Percentiles rank a stretch among this genome's conserved stretches.
Evolutionary conservation across 2,888 invertebrate genomes (phyloP).

Genomic region (Phalera bucephala): DNA sequence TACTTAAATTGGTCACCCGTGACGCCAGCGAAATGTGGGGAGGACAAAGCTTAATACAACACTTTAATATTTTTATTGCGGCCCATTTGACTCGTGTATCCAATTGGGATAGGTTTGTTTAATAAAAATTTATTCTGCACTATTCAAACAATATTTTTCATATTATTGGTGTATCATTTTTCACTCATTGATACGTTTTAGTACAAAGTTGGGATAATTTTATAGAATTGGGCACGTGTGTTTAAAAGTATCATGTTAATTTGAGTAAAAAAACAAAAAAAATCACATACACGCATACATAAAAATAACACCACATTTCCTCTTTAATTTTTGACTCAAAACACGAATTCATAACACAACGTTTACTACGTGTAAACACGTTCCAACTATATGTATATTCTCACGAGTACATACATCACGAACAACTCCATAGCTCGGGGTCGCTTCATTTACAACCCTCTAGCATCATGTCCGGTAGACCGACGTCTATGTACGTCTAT

Average conservation of each 20-base stretch:
- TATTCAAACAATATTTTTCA: conserved; percentile 21
- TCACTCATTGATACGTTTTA: too few species aligned
- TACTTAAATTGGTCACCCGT: conserved; percentile 79
- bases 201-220: too few species aligned
- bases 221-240: too few species aligned
- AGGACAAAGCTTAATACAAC: conserved; percentile 48
- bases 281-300: too few species aligned
- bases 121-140: conserved; percentile 27
- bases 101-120: conserved; percentile 25
- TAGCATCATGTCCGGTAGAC: conserved; percentile 37
- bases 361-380: neutral
- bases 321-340: neutral
- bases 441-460: conserved; percentile 46
- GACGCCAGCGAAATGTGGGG: conserved; percentile 64
- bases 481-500: conserved; percentile 14
- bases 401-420: conserved; percentile 9
- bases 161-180: conserved; percentile 5
- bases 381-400: conserved; percentile 4
- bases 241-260: too few species aligned
- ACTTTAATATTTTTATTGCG: conserved; percentile 40
- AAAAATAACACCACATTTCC: too few species aligned
- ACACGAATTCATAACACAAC: too few species aligned
- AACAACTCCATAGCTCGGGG: conserved; percentile 25
- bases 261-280: too few species aligned
- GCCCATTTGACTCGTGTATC: conserved; percentile 23